Conservation (phyloP, 1,140 invertebrate species). For the Drosophila ambigua region DNA sequence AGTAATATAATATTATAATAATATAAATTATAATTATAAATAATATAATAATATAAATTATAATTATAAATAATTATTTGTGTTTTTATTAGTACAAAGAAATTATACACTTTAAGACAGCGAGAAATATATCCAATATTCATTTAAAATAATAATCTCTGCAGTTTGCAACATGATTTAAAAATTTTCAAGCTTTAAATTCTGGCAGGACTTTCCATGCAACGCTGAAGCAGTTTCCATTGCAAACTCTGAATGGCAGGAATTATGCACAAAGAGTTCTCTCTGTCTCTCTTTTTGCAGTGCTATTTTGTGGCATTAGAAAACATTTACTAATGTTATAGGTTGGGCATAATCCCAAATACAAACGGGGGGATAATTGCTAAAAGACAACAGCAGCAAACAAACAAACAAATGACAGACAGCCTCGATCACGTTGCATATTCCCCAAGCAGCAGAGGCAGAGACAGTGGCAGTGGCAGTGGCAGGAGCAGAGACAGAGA, state of each 20-base stretch:
- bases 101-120: no score
- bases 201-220: no score
- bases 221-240: no score
- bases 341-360: slow-evolving; percentile 4
- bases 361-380: slow-evolving; percentile 9
- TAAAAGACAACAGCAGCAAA: slow-evolving; percentile 9
- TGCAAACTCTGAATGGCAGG: not conserved
- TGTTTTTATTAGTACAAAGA: no score
- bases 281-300: not conserved
- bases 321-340: not conserved
- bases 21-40: no score
- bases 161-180: no score
- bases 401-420: slow-evolving; percentile 2
- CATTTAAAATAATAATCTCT: no score
- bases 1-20: no score
- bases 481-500: not conserved
- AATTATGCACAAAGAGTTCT: not conserved
- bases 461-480: not conserved
- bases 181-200: no score
- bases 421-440: slow-evolving; percentile 13
- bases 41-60: no score
- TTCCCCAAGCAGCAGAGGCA: slow-evolving; percentile 3
- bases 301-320: not conserved
- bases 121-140: no score
- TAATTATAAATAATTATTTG: no score